These are phyloP conservation scores for Hipposideros armiger DNA, from an alignment of 2,113 vertebrate genomes.

Conservation along the genomic window DNA sequence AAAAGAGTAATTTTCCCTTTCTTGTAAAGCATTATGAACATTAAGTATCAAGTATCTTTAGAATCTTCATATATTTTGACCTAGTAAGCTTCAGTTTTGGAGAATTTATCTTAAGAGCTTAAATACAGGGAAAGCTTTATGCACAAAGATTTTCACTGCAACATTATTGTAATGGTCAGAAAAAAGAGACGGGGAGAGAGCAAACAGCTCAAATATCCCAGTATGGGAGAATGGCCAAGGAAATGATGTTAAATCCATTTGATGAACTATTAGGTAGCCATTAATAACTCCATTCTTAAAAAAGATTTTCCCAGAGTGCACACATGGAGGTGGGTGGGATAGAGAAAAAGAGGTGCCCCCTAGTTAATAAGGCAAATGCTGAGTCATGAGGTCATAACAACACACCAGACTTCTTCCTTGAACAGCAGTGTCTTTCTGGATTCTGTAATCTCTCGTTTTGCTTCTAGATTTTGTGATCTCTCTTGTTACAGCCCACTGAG, in stretches of 20 bases:
- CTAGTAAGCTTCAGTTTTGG: constrained; percentile 6
- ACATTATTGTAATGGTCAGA: constrained; percentile 7
- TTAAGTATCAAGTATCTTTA: constrained; percentile 23
- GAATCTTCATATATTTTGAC: constrained; percentile 48
- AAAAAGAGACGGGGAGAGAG: not conserved
- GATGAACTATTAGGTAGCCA: not conserved
- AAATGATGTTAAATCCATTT: not conserved
- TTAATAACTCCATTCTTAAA: not conserved
- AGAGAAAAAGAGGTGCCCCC: not conserved
- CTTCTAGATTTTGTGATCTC: not conserved
- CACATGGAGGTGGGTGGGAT: not conserved
- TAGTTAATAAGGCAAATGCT: not conserved
- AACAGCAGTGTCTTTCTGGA: not conserved
- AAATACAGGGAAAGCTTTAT: constrained; percentile 31
- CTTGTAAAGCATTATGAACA: not conserved
- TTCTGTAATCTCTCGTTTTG: not conserved
- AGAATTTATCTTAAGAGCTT: constrained; percentile 54
- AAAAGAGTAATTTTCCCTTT: constrained; percentile 25
- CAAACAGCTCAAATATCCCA: not conserved
- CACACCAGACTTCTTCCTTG: too few species aligned
- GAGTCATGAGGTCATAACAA: not conserved
- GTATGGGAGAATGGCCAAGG: not conserved
- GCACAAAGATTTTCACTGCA: not conserved
- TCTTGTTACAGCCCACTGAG: not conserved
- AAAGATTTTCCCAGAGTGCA: not conserved